These are phyloP conservation scores for Mormyrops boulengeri DNA, from an alignment of 2,797 vertebrate genomes.

Conservation along the genomic window DNA sequence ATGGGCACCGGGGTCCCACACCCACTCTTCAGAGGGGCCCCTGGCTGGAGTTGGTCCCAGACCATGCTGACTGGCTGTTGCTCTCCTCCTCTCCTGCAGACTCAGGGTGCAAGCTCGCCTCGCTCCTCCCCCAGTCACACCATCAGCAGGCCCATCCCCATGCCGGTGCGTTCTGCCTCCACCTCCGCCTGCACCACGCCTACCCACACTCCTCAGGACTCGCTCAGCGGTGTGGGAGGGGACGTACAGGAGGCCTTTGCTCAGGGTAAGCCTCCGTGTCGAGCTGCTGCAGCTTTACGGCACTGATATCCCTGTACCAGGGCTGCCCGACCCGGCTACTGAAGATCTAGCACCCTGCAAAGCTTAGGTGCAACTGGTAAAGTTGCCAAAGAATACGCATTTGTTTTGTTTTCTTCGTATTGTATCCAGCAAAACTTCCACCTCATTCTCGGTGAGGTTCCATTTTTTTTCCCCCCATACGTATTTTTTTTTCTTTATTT, in stretches of 20 bases:
- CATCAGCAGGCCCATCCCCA: slow-evolving; percentile 83
- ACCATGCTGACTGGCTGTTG: not conserved
- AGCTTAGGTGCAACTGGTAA: not conserved
- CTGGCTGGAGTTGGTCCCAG: not conserved
- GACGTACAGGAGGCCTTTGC: slow-evolving; percentile 97
- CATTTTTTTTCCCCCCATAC: not conserved
- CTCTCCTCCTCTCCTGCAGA: slow-evolving; percentile 62
- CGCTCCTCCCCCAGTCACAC: slow-evolving; percentile 94
- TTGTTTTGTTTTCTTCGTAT: not conserved
- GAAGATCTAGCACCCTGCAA: not conserved
- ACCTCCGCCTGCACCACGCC: slow-evolving; percentile 84
- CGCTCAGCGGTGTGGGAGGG: slow-evolving; percentile 91
- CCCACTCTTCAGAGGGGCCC: not conserved
- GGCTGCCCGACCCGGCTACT: too few species aligned
- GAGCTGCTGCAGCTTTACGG: not conserved
- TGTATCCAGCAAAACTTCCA: not conserved
- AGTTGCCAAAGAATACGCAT: not conserved
- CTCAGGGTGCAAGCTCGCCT: slow-evolving; percentile 87
- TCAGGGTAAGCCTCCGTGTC: slow-evolving; percentile 71
- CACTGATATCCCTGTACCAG: not conserved
- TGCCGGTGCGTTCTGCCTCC: slow-evolving; percentile 81
- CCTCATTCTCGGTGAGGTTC: not conserved
- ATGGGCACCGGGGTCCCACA: not conserved
- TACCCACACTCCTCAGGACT: slow-evolving; percentile 91
- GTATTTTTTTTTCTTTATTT: not conserved